A percentile compares a stretch with the other conserved stretches of the same genome.
Evolutionary conservation across 2,888 invertebrate genomes (phyloP).

Genomic region (Taphrorychus bicolor): DNA sequence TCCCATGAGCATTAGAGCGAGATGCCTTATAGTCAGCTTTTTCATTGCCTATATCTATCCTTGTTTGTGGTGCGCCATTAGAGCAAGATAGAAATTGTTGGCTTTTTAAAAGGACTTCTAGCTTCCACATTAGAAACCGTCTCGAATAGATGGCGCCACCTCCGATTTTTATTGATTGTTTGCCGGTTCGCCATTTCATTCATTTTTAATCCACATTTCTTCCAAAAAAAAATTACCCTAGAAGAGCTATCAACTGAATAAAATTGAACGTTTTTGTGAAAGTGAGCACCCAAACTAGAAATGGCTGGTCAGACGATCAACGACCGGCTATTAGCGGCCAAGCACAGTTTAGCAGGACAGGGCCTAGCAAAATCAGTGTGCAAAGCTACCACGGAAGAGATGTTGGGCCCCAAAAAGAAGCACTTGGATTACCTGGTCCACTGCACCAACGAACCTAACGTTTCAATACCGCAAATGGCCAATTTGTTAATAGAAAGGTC

Average conservation of each 20-base stretch:
- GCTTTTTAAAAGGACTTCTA: too few relatives aligned
- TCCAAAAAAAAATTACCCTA: not conserved
- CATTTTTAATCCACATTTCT: slow-evolving; percentile 50
- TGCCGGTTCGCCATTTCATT: not conserved
- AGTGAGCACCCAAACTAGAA: not conserved
- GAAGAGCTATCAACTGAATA: not conserved
- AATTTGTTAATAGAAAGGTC: slow-evolving; percentile 95
- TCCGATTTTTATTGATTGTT: too few relatives aligned
- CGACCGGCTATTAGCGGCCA: slow-evolving; percentile 97
- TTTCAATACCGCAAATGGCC: slow-evolving; percentile 99
- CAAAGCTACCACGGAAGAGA: slow-evolving; percentile 99
- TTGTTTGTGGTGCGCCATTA: too few relatives aligned
- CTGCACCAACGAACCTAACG: slow-evolving; percentile 99
- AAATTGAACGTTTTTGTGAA: not conserved
- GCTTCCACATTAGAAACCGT: too few relatives aligned
- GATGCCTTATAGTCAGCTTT: too few relatives aligned
- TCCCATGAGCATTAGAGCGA: too few relatives aligned
- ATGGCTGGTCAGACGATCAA: slow-evolving; percentile 99
- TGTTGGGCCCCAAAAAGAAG: slow-evolving; percentile 99
- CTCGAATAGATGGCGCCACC: too few relatives aligned
- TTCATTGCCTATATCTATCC: too few relatives aligned
- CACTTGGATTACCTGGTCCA: slow-evolving; percentile 99
- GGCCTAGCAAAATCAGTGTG: slow-evolving; percentile 99
- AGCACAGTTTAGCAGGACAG: slow-evolving; percentile 99
- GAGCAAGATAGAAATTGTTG: too few relatives aligned